Base-by-base conservation (phyloP, 2,888 invertebrate species). In the Corythucha ciliata region DNA sequence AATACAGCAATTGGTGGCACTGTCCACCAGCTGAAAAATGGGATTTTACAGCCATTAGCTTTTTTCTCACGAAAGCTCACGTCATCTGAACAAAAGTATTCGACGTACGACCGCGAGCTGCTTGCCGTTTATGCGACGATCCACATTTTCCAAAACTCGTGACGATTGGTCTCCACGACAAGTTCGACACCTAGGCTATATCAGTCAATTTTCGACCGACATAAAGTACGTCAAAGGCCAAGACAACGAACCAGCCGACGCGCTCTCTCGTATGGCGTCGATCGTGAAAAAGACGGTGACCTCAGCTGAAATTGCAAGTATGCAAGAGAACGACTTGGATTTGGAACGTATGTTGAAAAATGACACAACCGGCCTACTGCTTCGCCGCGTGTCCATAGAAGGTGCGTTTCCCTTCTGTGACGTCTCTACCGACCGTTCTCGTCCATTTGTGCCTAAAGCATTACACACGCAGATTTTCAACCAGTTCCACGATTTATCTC, bases 21-120 rank as follows among this genome's bases (percentile, higher is more conserved):
- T 8, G 29, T 70, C 10, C 66, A 70, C 42, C 69, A 70, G 54
- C 24, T 33, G 0, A 24, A 10, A 33, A 22, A 22, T 16, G 44
- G 34, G 27, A 10, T 34, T 32, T 55, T 48, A 57, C 27, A 40
- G 37, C 58, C 60, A 8, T 50, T 63, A 2, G 57, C 41, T 14
- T 62, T 59, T 53, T 58, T 57, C 45, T 59, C 58, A 4, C 32
- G 39, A 33, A 54, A 54, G 36, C 51, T 60, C 5, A 61, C 54
- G 20, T 45, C 61, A 5, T 48, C 66, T 0, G 63, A 70, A 52
- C 40, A 32, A 18, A 67, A 66, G 8, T 70, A 68, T 37, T 64
- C 66, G 8, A 63, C 63, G 18, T 71, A 68, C 49, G 69, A 71
- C 45, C 34, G 67, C 1, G 68, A 70, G 56, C 49, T 53, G 4